phyloP scores from a whole-genome alignment of 92 coral and sea anemone genomes.

The Umimayanthus kanabou region DNA sequence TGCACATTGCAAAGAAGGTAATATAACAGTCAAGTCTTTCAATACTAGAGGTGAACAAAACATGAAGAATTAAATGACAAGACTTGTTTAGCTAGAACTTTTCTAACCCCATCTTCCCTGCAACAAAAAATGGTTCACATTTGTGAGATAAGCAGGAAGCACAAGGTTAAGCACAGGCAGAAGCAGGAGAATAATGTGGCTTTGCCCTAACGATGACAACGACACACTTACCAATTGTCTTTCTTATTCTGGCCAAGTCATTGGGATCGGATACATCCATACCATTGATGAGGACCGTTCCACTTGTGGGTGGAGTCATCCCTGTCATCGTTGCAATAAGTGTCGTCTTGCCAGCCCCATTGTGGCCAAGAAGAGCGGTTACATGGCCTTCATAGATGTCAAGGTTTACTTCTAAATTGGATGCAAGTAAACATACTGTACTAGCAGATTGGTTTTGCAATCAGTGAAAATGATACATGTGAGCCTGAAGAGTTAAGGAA shows the following conservation, averaged over 20 bases:
- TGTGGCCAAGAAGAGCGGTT: constrained; percentile 86
- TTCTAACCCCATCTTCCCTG: too few species aligned
- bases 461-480: too few species aligned
- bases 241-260: constrained; percentile 63
- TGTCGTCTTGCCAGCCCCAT: constrained; percentile 91
- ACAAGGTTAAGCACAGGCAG: too few species aligned
- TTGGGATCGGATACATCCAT: constrained; percentile 62
- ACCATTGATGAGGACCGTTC: constrained; percentile 73
- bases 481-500: too few species aligned
- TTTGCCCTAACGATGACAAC: too few species aligned
- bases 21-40: too few species aligned
- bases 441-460: too few species aligned
- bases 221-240: constrained; percentile 57
- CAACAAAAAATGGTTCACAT: too few species aligned
- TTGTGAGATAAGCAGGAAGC: too few species aligned
- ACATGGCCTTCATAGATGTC: constrained; percentile 90
- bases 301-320: constrained; percentile 65
- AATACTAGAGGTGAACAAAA: too few species aligned
- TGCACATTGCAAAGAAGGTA: not conserved
- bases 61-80: not conserved
- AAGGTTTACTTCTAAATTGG: constrained; percentile 65
- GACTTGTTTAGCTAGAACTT: not conserved
- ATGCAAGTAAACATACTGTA: too few species aligned
- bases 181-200: too few species aligned
- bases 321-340: constrained; percentile 81